Conservation (phyloP, 2,113 vertebrate species). For the Etheostoma spectabile region DNA sequence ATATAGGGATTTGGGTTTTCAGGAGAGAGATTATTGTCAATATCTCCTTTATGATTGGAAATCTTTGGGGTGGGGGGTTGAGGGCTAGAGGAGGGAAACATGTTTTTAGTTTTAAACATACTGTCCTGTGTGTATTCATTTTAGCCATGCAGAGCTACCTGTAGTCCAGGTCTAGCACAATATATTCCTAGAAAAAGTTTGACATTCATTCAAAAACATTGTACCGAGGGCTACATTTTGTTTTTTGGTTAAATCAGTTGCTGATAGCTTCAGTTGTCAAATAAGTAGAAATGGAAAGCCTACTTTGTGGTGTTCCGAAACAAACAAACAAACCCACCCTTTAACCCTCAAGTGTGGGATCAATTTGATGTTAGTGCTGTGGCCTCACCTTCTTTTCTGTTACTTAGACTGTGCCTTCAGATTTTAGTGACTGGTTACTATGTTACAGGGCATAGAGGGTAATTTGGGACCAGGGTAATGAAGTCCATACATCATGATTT, state of each 20-base stretch:
- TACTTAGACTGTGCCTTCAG: conserved; percentile 1
- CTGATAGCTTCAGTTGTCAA: neutral
- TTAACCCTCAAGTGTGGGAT: neutral
- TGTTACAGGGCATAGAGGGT: neutral
- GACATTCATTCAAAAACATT: neutral
- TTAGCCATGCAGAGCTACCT: neutral
- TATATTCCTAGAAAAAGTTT: conserved; percentile 1
- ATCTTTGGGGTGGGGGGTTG: neutral
- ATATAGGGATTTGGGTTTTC: conserved; percentile 12
- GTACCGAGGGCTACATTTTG: neutral
- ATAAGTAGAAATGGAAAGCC: neutral
- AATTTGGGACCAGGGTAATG: conserved; percentile 25
- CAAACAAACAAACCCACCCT: conserved; percentile 9
- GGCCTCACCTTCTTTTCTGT: neutral
- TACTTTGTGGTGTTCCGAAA: conserved; percentile 1
- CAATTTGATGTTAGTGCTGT: neutral
- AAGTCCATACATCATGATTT: conserved; percentile 34
- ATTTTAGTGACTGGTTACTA: neutral
- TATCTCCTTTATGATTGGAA: conserved; percentile 10
- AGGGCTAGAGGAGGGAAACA: neutral
- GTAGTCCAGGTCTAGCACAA: neutral
- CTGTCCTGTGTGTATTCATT: conserved; percentile 1
- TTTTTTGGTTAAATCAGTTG: conserved; percentile 1
- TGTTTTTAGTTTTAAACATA: conserved; percentile 22
- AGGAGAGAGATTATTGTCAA: neutral